Evolutionary conservation across 2,888 invertebrate species (phyloP), one percentile per base, ranked within the genome.

Genomic region (Rhabditoides inermis): DNA sequence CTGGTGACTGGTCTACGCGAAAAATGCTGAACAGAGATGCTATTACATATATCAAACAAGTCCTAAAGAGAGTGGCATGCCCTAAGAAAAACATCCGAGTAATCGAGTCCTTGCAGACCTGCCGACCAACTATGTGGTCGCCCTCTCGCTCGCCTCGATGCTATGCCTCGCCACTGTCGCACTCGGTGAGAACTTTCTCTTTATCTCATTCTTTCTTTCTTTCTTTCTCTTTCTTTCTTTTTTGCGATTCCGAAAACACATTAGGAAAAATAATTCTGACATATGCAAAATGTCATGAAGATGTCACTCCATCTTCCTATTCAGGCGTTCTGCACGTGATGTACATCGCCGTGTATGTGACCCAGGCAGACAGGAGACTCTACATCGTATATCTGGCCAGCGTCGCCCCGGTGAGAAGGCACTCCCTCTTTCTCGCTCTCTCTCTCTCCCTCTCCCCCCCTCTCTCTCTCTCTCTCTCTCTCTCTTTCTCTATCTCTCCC

Each of bases 351-450:
- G 55, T 61, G 45, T 71, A 71, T 51, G 64, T 69, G 25, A 68
- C 69, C 2, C 61, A 70, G 28, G 53, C 59, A 12, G 51, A 51
- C 36, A 48, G 70, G 27, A 54, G 68, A 37, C 58, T 68, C 28
- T 65, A 63, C 40, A 66, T 72, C 25, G 51, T 69, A 6, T 61
- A 66, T 25, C 53, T 72, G 52, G 71, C 72, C 7, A 66, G 69
- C 22, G 69, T 69, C 2, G 65, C 72, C 6, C 70, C 71, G 48
- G 65, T 65, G 12, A 52, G 64, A n/a, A n/a, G n/a, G n/a, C 22
- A 30, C 2, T 37, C 30, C 25, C 27, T 25, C 35, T 25, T 15
- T 53, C 41, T 45, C 37, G n/a, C 41, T 30, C 10, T n/a, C 47
- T 37, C 37, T 48, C 28, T 48, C 45, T 53, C 30, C 27, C 23